Conservation (phyloP, 2,113 vertebrate genomes). For the Mastomys natalensis region DNA sequence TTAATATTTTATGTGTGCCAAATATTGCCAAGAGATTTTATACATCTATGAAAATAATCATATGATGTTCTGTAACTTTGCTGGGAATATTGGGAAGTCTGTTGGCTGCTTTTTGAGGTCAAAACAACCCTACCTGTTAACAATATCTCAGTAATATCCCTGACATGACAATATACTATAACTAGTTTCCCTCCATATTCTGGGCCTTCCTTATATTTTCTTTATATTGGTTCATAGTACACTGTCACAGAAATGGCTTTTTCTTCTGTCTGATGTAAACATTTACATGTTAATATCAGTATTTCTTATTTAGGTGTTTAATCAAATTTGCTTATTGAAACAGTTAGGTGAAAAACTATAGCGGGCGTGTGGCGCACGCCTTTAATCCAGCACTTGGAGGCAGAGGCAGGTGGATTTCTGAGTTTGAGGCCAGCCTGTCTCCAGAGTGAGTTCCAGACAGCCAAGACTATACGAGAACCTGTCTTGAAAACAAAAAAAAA, state of each 20-base stretch:
- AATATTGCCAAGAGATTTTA: not conserved
- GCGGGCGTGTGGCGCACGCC: too few species aligned
- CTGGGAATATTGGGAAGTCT: not conserved
- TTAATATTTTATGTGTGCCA: not conserved
- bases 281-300: not conserved
- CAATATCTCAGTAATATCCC: not conserved
- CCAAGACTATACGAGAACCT: too few species aligned
- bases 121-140: not conserved
- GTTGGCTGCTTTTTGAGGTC: not conserved
- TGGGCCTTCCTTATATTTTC: not conserved
- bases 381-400: too few species aligned
- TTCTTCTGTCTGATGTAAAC: not conserved
- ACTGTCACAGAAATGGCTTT: not conserved
- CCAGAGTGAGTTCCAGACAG: too few species aligned
- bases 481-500: too few species aligned
- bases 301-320: not conserved
- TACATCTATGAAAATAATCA: not conserved
- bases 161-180: not conserved
- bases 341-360: not conserved
- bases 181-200: not conserved
- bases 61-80: not conserved
- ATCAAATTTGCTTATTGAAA: slow-evolving; percentile 5
- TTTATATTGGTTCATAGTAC: not conserved
- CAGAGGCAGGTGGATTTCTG: too few species aligned
- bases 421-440: too few species aligned